Conservation (phyloP, 2,113 vertebrate species). For the Ariopsis seemanni region DNA sequence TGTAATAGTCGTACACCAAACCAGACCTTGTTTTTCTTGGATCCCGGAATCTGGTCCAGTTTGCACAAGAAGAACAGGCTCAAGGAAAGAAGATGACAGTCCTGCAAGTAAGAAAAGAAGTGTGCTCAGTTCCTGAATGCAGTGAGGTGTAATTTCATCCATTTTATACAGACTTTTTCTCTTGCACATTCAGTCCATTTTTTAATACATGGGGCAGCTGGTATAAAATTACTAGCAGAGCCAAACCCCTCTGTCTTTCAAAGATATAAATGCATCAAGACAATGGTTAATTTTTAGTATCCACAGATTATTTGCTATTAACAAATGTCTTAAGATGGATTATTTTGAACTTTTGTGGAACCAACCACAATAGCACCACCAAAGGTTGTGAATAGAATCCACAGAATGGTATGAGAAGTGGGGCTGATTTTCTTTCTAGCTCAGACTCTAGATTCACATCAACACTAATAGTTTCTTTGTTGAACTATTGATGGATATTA, state of each 20-base stretch:
- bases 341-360: no score
- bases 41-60: conserved; percentile 7
- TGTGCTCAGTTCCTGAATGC: not conserved
- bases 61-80: conserved; percentile 17
- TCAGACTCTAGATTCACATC: no score
- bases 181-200: not conserved
- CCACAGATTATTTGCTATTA: not conserved
- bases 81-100: conserved; percentile 5
- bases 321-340: not conserved
- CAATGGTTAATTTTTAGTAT: not conserved
- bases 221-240: not conserved
- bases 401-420: no score
- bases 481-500: no score
- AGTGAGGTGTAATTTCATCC: not conserved
- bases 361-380: no score
- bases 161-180: not conserved
- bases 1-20: conserved; percentile 20
- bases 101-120: conserved; percentile 9
- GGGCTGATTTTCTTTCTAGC: no score
- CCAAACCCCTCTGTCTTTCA: not conserved
- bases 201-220: not conserved
- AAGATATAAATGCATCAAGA: not conserved
- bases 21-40: conserved; percentile 29
- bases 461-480: not conserved
- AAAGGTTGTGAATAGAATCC: no score